Percentiles rank a stretch among this genome's conserved stretches.
These are phyloP conservation scores for Colius striatus DNA, from an alignment of 2,113 vertebrate genomes.

Conservation along the genomic window DNA sequence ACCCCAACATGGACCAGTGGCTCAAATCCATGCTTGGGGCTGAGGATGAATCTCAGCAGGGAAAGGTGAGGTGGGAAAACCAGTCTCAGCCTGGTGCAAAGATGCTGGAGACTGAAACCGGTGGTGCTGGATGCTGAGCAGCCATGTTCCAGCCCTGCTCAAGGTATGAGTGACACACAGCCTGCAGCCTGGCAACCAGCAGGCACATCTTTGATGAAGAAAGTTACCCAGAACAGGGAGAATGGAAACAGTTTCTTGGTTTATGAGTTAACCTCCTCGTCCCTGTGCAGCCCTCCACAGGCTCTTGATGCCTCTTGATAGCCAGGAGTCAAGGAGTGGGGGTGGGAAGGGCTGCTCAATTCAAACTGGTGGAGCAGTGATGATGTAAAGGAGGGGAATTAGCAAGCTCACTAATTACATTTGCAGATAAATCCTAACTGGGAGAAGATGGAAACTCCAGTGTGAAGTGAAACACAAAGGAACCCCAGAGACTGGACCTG, in stretches of 20 bases:
- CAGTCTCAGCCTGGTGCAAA: not conserved
- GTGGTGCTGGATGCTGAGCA: not conserved
- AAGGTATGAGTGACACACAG: not conserved
- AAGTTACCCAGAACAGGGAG: not conserved
- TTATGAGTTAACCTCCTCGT: not conserved
- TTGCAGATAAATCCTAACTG: not conserved
- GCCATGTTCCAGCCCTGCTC: fast-evolving
- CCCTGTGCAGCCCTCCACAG: not conserved
- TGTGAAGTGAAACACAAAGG: not conserved
- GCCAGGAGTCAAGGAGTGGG: not conserved
- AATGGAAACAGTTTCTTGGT: not conserved
- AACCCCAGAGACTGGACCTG: not conserved
- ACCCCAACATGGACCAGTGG: not conserved
- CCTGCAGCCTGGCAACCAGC: conserved; percentile 27
- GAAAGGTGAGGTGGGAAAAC: not conserved
- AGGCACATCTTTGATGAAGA: not conserved
- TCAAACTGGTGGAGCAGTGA: not conserved
- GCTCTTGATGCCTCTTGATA: not conserved
- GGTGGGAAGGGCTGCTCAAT: not conserved
- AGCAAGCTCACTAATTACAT: not conserved
- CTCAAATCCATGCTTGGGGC: not conserved
- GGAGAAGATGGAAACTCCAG: not conserved
- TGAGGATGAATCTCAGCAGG: not conserved
- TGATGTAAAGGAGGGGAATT: not conserved
- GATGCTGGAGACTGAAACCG: not conserved